Percentiles rank a stretch among this genome's conserved stretches.
Evolutionary conservation across 1,140 invertebrate species (phyloP).

Genomic region (Drosophila guanche): DNA sequence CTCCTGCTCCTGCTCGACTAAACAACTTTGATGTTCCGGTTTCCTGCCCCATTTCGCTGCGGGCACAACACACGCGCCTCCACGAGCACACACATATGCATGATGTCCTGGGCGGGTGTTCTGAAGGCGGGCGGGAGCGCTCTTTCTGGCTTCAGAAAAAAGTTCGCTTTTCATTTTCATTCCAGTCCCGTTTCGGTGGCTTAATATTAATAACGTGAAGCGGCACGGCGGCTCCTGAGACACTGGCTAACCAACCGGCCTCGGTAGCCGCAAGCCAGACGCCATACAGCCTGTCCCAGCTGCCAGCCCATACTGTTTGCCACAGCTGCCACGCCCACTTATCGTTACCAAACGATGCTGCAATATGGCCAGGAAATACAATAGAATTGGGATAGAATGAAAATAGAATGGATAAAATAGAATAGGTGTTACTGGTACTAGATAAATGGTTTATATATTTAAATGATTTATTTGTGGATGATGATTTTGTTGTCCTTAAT

Average conservation of each 20-base stretch:
- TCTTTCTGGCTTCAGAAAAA: constrained; percentile 5
- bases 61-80: constrained; percentile 47
- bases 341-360: constrained; percentile 1
- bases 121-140: neutral
- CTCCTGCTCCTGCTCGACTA: constrained; percentile 12
- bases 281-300: too few relatives aligned
- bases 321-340: constrained; percentile 32
- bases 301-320: too few relatives aligned
- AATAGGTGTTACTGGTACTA: too few relatives aligned
- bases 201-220: constrained; percentile 49
- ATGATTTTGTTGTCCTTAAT: too few relatives aligned
- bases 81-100: constrained; percentile 23
- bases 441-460: too few relatives aligned
- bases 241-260: constrained; percentile 19
- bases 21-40: constrained; percentile 42
- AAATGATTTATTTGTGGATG: too few relatives aligned
- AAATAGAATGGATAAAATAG: neutral
- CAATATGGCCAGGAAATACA: constrained; percentile 25
- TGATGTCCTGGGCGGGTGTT: neutral
- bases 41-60: constrained; percentile 26
- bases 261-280: too few relatives aligned
- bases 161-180: constrained; percentile 60
- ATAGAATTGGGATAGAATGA: neutral
- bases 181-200: constrained; percentile 36
- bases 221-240: constrained; percentile 9